phyloP scores from a whole-genome alignment of 2,888 invertebrate species.

The Aporophyla nigra region DNA sequence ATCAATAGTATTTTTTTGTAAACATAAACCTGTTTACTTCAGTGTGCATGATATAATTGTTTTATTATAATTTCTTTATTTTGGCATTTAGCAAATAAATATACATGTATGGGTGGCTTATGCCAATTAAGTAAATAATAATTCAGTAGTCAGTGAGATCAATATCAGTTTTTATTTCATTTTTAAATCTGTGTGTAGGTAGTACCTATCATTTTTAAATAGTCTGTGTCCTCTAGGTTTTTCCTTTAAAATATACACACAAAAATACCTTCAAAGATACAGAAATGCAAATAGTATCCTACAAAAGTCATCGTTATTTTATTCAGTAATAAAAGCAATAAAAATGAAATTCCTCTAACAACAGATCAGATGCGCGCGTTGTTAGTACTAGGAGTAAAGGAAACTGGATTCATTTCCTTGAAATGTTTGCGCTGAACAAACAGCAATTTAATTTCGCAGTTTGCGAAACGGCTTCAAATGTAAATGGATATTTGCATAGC shows the following conservation, averaged over 20 bases:
- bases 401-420: constrained; percentile 43
- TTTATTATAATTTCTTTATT: no score
- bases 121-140: no score
- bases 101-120: no score
- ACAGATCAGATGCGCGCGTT: constrained; percentile 21
- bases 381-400: constrained; percentile 32
- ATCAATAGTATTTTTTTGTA: no score
- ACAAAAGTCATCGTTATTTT: neutral
- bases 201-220: no score
- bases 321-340: neutral
- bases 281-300: neutral
- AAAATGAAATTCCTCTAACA: constrained; percentile 7
- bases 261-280: neutral
- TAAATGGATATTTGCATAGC: constrained; percentile 58
- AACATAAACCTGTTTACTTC: no score
- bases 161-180: no score
- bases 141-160: no score
- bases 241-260: neutral
- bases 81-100: no score
- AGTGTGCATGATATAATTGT: no score
- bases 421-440: constrained; percentile 46
- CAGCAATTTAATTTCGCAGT: constrained; percentile 49
- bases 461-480: constrained; percentile 38
- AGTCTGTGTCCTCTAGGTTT: no score
- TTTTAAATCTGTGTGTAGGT: no score